Conservation (phyloP, 1,140 invertebrate genomes). For the Rhagoletis zephyria region DNA sequence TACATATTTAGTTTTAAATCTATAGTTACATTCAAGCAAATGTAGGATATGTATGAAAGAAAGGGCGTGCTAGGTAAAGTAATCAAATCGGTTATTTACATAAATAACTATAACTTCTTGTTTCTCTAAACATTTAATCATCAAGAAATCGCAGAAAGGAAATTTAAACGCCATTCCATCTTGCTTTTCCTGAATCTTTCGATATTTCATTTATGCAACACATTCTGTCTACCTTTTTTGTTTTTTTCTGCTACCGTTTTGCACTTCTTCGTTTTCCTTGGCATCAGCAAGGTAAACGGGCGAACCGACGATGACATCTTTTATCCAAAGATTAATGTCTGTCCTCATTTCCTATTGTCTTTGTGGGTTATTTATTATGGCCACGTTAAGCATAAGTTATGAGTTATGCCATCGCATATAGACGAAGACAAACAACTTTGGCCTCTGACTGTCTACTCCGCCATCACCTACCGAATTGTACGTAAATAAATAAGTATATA, state of each 20-base stretch:
- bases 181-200: not conserved
- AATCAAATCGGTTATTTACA: too few species aligned
- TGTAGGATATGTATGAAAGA: too few species aligned
- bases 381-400: constrained; percentile 57
- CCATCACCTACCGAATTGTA: constrained; percentile 29
- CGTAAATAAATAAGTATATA: not conserved
- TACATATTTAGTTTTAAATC: too few species aligned
- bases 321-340: constrained; percentile 56
- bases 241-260: constrained; percentile 9
- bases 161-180: not conserved
- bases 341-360: constrained; percentile 58
- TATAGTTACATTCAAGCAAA: too few species aligned
- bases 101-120: too few species aligned
- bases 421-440: constrained; percentile 52
- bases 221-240: not conserved
- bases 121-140: too few species aligned
- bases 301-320: constrained; percentile 38
- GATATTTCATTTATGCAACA: not conserved
- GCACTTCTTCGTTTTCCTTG: not conserved
- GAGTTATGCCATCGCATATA: constrained; percentile 52
- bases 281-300: constrained; percentile 1
- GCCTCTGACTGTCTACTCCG: constrained; percentile 27
- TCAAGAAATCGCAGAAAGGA: not conserved
- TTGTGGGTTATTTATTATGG: constrained; percentile 56
- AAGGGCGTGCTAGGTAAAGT: too few species aligned